Percentiles rank a stretch among this genome's conserved stretches.
phyloP scores from a whole-genome alignment of 1,140 invertebrate species.

The Zaprionus taronus region DNA sequence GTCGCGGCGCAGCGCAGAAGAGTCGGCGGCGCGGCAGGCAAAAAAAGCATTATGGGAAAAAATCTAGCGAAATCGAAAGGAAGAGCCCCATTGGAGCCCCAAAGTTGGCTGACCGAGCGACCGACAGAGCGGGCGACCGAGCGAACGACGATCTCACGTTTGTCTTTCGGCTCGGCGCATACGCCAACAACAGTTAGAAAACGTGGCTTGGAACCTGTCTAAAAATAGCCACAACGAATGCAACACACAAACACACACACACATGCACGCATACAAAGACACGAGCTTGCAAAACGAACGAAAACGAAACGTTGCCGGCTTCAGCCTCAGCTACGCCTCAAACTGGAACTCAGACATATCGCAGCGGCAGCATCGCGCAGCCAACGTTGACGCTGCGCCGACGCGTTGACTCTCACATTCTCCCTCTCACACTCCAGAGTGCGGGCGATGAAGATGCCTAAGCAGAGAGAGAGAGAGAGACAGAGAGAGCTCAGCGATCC shows the following conservation, averaged over 20 bases:
- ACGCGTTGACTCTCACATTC: slow-evolving; percentile 56
- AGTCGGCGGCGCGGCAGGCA: slow-evolving; percentile 34
- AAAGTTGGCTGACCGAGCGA: slow-evolving; percentile 51
- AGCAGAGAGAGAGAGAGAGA: neutral
- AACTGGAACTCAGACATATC: slow-evolving; percentile 57
- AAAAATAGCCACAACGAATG: slow-evolving; percentile 80
- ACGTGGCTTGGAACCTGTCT: slow-evolving; percentile 83
- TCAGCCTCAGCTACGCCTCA: slow-evolving; percentile 55
- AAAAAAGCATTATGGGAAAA: slow-evolving; percentile 76
- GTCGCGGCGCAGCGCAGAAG: slow-evolving; percentile 20
- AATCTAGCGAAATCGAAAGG: slow-evolving; percentile 79
- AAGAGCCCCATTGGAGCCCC: slow-evolving; percentile 74
- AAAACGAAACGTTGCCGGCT: slow-evolving; percentile 65
- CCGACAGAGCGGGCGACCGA: slow-evolving; percentile 73
- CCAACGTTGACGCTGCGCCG: neutral
- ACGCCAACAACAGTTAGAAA: slow-evolving; percentile 83
- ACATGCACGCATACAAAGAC: slow-evolving; percentile 21
- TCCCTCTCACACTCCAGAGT: neutral
- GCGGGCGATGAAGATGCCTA: neutral
- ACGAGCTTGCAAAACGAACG: slow-evolving; percentile 45
- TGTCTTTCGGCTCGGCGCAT: slow-evolving; percentile 54
- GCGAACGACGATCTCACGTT: slow-evolving; percentile 69
- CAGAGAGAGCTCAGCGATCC: neutral
- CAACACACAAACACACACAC: slow-evolving; percentile 61
- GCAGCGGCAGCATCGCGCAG: slow-evolving; percentile 5